Conservation (phyloP, 2,888 invertebrate species). For the Brachypalpus laphriformis region DNA sequence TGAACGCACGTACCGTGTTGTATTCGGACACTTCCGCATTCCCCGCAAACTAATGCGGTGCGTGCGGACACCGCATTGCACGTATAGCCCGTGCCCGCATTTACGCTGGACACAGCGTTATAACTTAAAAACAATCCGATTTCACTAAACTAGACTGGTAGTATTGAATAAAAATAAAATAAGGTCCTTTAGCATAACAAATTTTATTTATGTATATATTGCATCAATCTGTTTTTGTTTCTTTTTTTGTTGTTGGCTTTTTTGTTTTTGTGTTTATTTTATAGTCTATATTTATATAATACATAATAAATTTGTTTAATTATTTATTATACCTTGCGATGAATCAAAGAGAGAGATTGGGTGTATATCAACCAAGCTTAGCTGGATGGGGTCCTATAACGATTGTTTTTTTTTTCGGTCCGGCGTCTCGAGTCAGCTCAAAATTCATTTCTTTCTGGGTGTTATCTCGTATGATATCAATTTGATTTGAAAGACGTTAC, state of each 20-base stretch:
- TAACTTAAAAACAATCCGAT: no score
- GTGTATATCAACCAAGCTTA: conserved; percentile 42
- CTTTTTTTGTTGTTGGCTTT: conserved; percentile 8
- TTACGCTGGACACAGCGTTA: no score
- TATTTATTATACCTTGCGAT: conserved; percentile 52
- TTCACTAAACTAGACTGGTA: no score
- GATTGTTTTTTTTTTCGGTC: conserved; percentile 11
- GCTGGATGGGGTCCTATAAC: conserved; percentile 21
- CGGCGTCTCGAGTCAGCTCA: conserved; percentile 13
- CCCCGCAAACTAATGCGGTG: no score
- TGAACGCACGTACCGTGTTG: no score
- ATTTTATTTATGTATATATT: conserved; percentile 71
- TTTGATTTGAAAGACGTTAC: conserved; percentile 32
- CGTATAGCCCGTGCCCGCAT: no score
- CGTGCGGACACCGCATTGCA: no score
- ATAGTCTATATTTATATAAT: conserved; percentile 62
- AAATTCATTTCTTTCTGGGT: conserved; percentile 30
- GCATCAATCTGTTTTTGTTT: conserved; percentile 36
- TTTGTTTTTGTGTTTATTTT: conserved; percentile 27
- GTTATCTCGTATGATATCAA: conserved; percentile 25
- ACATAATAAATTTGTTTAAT: conserved; percentile 55
- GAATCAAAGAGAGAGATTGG: conserved; percentile 40
- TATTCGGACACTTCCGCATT: no score
- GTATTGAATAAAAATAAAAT: no score
- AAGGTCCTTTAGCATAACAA: conserved; percentile 62